Percentiles rank a stretch among this genome's conserved stretches.
phyloP scores from a whole-genome alignment of 2,797 vertebrate species.

The Liasis olivaceus region DNA sequence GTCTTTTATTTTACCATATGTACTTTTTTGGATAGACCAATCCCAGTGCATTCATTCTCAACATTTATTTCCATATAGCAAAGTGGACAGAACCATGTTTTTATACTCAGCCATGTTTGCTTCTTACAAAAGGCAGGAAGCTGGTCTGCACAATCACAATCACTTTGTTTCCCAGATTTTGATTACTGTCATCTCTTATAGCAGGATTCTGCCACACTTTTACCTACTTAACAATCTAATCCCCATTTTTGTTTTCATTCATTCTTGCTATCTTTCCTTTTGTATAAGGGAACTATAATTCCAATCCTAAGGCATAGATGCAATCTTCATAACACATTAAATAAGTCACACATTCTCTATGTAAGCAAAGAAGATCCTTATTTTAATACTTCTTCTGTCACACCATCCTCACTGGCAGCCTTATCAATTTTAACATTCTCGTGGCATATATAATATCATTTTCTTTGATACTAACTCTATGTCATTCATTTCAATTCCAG shows the following conservation, averaged over 20 bases:
- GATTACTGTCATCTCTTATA: not conserved
- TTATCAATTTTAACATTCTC: not conserved
- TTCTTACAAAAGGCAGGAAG: not conserved
- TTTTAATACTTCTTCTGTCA: not conserved
- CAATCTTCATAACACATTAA: not conserved
- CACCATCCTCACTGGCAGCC: not conserved
- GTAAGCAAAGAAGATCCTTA: not conserved
- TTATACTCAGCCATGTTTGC: not conserved
- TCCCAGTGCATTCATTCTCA: not conserved
- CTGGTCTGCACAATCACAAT: not conserved
- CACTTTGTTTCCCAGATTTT: not conserved
- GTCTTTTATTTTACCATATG: not conserved
- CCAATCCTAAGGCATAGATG: not conserved
- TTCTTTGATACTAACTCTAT: not conserved
- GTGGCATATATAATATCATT: not conserved
- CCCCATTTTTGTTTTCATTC: not conserved
- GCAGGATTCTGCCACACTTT: not conserved
- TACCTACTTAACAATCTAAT: not conserved
- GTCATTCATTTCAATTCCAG: not conserved
- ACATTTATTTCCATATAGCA: not conserved
- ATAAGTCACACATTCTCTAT: not conserved
- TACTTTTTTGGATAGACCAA: not conserved
- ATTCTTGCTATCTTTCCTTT: not conserved
- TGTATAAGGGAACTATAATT: not conserved
- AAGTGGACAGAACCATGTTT: not conserved